These are phyloP conservation scores for Epirrita christyi DNA, from an alignment of 2,888 invertebrate species.

Conservation along the genomic window DNA sequence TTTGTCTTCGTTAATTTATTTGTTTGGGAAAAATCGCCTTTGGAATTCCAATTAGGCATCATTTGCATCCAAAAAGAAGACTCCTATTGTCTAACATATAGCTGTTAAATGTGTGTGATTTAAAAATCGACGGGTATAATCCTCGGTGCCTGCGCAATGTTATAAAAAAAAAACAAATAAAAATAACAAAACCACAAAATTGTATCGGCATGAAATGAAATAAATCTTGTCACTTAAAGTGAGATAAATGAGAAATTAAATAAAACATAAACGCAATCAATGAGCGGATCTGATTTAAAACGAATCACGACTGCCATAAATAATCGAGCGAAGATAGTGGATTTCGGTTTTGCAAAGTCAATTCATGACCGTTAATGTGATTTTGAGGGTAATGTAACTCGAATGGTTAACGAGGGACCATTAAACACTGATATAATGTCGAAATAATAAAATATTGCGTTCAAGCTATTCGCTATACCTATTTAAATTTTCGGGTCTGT, in stretches of 20 bases:
- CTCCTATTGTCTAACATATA: no score
- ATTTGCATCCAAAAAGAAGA: background rate
- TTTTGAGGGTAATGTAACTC: slow-evolving; percentile 56
- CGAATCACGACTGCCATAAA: slow-evolving; percentile 58
- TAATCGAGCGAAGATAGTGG: slow-evolving; percentile 47
- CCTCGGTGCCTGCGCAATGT: no score
- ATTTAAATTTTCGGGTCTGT: no score
- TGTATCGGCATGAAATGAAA: slow-evolving; percentile 9
- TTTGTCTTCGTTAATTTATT: slow-evolving; percentile 32
- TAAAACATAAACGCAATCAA: slow-evolving; percentile 40
- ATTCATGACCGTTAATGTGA: slow-evolving; percentile 60
- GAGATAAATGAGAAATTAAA: slow-evolving; percentile 38
- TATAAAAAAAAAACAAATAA: no score
- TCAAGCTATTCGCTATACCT: slow-evolving; percentile 47
- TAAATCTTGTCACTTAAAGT: slow-evolving; percentile 6
- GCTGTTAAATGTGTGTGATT: no score
- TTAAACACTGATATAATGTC: slow-evolving; percentile 66
- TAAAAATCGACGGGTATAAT: no score
- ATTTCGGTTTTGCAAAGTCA: slow-evolving; percentile 52
- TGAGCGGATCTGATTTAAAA: slow-evolving; percentile 42
- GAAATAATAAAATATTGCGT: slow-evolving; percentile 69
- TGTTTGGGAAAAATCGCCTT: slow-evolving; percentile 13
- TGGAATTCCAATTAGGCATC: slow-evolving; percentile 9
- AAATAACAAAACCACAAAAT: no score
- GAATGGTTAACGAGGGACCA: slow-evolving; percentile 59